These are phyloP conservation scores for Gastrophysa polygoni DNA, from an alignment of 2,888 invertebrate genomes.

Conservation along the genomic window DNA sequence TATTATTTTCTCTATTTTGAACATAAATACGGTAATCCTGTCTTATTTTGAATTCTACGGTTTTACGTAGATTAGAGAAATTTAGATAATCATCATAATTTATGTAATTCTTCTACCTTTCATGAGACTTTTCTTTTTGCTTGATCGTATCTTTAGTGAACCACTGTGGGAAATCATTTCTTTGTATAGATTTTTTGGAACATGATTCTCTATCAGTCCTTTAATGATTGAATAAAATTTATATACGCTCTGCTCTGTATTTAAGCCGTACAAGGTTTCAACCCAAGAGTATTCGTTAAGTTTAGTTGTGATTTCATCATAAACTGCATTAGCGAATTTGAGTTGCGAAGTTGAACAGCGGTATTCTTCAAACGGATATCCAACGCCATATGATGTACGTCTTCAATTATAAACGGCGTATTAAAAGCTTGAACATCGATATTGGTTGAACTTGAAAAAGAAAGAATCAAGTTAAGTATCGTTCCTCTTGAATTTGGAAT, in stretches of 20 bases:
- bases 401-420: background rate
- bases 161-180: background rate
- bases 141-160: background rate
- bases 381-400: background rate
- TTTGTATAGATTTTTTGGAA: background rate
- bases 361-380: background rate
- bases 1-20: background rate
- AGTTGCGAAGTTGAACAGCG: background rate
- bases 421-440: background rate
- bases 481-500: background rate
- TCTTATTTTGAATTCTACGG: background rate
- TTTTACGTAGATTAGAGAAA: background rate
- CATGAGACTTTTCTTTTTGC: background rate
- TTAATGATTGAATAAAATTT: background rate
- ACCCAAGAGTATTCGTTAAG: background rate
- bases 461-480: background rate
- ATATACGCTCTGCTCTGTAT: background rate
- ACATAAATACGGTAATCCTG: background rate
- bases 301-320: background rate
- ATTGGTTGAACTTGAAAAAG: background rate
- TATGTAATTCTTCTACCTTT: background rate
- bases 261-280: background rate
- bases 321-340: background rate
- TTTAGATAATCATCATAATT: background rate
- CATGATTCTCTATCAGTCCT: background rate